These are phyloP conservation scores for Caenorhabditis zanzibari DNA, from an alignment of 2,888 invertebrate species.

Conservation along the genomic window DNA sequence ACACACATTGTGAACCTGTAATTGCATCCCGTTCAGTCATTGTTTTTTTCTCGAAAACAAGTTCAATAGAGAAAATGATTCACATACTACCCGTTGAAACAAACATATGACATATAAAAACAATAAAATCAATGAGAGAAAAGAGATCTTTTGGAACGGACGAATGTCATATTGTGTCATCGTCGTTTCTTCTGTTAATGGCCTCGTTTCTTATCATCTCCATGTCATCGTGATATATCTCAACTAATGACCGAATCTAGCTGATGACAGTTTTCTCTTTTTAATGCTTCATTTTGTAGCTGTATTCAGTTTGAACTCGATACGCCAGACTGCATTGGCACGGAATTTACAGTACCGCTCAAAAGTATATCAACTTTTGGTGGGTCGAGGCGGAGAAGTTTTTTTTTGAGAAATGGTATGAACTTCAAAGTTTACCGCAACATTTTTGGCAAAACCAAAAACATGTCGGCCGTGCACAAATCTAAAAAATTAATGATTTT, in stretches of 20 bases:
- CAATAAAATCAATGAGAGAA: slow-evolving; percentile 30
- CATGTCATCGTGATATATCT: slow-evolving; percentile 29
- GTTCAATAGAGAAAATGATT: slow-evolving; percentile 15
- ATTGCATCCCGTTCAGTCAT: not conserved
- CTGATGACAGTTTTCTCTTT: not conserved
- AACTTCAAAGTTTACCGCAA: no score
- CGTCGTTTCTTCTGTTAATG: slow-evolving; percentile 29
- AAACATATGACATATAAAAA: slow-evolving; percentile 34
- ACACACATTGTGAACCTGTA: not conserved
- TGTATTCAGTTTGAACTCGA: not conserved
- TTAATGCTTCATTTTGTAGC: slow-evolving; percentile 1
- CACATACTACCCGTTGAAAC: slow-evolving; percentile 12
- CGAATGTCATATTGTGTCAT: slow-evolving; percentile 37
- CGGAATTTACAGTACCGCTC: no score
- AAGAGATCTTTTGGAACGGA: slow-evolving; percentile 24
- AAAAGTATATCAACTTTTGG: no score
- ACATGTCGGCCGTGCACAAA: no score
- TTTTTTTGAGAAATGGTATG: no score
- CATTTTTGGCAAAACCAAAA: no score
- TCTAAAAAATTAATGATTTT: no score
- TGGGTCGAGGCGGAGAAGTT: no score
- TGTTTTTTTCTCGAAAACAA: slow-evolving; percentile 2
- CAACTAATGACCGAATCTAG: slow-evolving; percentile 30
- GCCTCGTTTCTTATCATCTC: slow-evolving; percentile 43
- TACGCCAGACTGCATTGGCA: not conserved